Evolutionary conservation across 2,113 vertebrate genomes (phyloP).

Genomic region (Chaetura pelagica): DNA sequence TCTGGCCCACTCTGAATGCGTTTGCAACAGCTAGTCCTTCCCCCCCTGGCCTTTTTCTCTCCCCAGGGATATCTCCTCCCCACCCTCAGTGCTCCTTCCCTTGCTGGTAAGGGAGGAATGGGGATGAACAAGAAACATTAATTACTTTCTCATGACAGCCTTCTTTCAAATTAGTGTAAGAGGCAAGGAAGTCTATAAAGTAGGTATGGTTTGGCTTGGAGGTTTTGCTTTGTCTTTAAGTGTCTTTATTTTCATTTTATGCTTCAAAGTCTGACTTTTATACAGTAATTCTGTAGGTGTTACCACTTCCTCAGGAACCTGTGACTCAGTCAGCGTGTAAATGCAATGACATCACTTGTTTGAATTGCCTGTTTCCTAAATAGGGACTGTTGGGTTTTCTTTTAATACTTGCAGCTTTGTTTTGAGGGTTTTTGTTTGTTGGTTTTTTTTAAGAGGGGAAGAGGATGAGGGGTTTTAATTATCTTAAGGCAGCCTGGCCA

Average conservation of each 20-base stretch:
- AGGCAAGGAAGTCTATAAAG: not conserved
- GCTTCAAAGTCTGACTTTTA: not conserved
- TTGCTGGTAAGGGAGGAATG: not conserved
- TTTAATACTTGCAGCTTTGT: not conserved
- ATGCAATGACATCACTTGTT: constrained; percentile 16
- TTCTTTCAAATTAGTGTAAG: not conserved
- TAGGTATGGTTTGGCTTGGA: not conserved
- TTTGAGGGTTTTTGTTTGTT: not conserved
- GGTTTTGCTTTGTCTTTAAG: not conserved
- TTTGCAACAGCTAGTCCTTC: not conserved
- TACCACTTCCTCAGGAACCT: constrained; percentile 66
- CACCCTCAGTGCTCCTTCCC: accelerated
- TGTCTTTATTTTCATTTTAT: not conserved
- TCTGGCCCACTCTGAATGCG: not conserved
- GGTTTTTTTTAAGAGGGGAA: not conserved
- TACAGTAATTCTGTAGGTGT: constrained; percentile 30
- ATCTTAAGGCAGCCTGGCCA: not conserved
- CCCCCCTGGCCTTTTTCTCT: not conserved
- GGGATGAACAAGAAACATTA: not conserved
- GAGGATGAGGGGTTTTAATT: not conserved
- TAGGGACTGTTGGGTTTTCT: not conserved
- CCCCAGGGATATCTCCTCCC: not conserved
- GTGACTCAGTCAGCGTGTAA: constrained; percentile 33
- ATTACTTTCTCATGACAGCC: not conserved
- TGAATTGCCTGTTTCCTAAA: constrained; percentile 1